These are phyloP conservation scores for Rhynchonycteris naso DNA, from an alignment of 2,797 vertebrate species.

Conservation along the genomic window DNA sequence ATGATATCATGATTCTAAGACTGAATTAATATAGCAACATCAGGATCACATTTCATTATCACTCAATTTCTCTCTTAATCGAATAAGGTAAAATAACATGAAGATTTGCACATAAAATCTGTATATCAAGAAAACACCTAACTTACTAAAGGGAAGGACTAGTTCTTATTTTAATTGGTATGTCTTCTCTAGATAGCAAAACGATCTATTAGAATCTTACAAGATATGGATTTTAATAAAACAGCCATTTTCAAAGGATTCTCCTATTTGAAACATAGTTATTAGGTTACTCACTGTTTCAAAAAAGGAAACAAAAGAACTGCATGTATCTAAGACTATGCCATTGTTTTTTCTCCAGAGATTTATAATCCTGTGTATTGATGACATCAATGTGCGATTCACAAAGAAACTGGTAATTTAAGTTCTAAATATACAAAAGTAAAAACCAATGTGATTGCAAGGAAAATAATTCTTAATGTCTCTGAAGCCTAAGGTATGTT, in stretches of 20 bases:
- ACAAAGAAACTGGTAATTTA: slow-evolving; percentile 48
- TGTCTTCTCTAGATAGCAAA: slow-evolving; percentile 51
- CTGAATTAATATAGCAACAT: neutral
- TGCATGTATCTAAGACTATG: neutral
- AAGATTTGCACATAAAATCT: neutral
- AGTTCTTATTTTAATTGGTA: slow-evolving; percentile 68
- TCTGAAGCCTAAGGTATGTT: neutral
- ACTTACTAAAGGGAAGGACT: slow-evolving; percentile 49
- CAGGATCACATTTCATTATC: neutral
- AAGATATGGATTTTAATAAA: slow-evolving; percentile 64
- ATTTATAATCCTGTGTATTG: neutral
- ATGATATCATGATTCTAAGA: neutral
- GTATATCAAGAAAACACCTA: neutral
- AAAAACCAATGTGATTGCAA: slow-evolving; percentile 40
- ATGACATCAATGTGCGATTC: slow-evolving; percentile 30
- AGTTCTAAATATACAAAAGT: slow-evolving; percentile 46
- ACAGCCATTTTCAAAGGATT: slow-evolving; percentile 14
- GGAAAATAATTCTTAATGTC: neutral
- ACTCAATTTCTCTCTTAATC: slow-evolving; percentile 17
- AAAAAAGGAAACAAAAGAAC: slow-evolving; percentile 24
- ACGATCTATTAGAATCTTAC: slow-evolving; percentile 46
- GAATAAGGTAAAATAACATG: slow-evolving; percentile 36
- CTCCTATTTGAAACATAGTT: slow-evolving; percentile 41
- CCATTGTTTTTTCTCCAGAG: neutral
- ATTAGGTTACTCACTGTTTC: slow-evolving; percentile 55